Percentiles rank a stretch among this genome's conserved stretches.
These are phyloP conservation scores for Chascanopsetta lugubris DNA, from an alignment of 2,113 vertebrate genomes.

Conservation along the genomic window DNA sequence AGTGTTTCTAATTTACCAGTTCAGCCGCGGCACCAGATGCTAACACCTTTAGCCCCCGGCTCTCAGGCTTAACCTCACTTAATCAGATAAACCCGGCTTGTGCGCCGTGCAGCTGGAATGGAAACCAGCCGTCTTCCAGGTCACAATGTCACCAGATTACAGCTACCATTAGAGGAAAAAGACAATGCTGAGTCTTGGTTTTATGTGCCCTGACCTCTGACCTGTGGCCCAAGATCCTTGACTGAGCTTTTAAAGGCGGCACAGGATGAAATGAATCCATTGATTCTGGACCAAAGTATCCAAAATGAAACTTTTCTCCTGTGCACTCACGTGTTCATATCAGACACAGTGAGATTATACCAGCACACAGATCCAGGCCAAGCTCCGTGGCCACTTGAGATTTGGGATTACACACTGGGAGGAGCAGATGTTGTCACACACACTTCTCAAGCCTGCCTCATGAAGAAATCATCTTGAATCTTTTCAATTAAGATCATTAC, in stretches of 20 bases:
- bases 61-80: slow-evolving; percentile 30
- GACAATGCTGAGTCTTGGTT: slow-evolving; percentile 11
- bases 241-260: slow-evolving; percentile 15
- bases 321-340: background rate
- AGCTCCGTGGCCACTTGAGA: slow-evolving; percentile 41
- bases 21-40: slow-evolving; percentile 1
- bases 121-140: slow-evolving; percentile 2
- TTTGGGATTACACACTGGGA: slow-evolving; percentile 35
- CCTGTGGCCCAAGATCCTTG: slow-evolving; percentile 1
- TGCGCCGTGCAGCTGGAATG: slow-evolving; percentile 34
- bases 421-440: slow-evolving; percentile 34
- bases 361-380: slow-evolving; percentile 21
- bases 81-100: slow-evolving; percentile 44
- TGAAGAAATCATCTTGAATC: background rate
- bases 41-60: slow-evolving; percentile 22
- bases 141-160: slow-evolving; percentile 12
- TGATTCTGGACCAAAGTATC: too few relatives aligned
- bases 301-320: background rate
- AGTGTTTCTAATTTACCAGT: background rate
- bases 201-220: slow-evolving; percentile 29
- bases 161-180: background rate
- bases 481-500: slow-evolving; percentile 25
- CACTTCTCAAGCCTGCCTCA: slow-evolving; percentile 6
- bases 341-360: background rate
- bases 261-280: background rate